Evolutionary conservation across 2,797 vertebrate species (phyloP).

Genomic region (Serranus cabrilla): DNA sequence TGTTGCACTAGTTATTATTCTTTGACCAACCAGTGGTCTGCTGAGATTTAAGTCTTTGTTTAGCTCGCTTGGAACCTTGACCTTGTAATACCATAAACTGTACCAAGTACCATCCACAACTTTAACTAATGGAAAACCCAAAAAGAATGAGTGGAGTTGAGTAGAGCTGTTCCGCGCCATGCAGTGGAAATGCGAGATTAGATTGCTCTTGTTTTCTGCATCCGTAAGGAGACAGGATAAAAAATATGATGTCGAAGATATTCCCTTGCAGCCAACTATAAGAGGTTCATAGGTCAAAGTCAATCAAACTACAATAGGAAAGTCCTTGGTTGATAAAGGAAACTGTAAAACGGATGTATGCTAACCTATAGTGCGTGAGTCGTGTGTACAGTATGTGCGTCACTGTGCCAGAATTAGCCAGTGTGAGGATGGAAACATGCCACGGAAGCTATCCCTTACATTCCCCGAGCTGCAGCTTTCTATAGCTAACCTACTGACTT

Average conservation of each 20-base stretch:
- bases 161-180: too few relatives aligned
- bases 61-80: too few relatives aligned
- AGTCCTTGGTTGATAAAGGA: not conserved
- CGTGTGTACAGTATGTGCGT: not conserved
- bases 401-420: slow-evolving; percentile 29
- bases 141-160: too few relatives aligned
- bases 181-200: too few relatives aligned
- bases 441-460: slow-evolving; percentile 15
- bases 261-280: not conserved
- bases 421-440: slow-evolving; percentile 34
- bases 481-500: slow-evolving; percentile 34
- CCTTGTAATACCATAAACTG: too few relatives aligned
- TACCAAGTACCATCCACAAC: too few relatives aligned
- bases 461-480: slow-evolving; percentile 31
- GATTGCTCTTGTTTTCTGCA: not conserved
- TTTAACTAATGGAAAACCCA: too few relatives aligned
- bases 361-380: not conserved
- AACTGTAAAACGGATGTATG: not conserved
- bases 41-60: too few relatives aligned
- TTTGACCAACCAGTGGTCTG: too few relatives aligned
- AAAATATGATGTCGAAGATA: not conserved
- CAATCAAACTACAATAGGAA: not conserved
- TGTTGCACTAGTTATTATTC: too few relatives aligned
- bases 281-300: not conserved
- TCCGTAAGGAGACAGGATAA: not conserved